These are phyloP conservation scores for Pyxicephalus adspersus DNA, from an alignment of 2,113 vertebrate species.

Conservation along the genomic window DNA sequence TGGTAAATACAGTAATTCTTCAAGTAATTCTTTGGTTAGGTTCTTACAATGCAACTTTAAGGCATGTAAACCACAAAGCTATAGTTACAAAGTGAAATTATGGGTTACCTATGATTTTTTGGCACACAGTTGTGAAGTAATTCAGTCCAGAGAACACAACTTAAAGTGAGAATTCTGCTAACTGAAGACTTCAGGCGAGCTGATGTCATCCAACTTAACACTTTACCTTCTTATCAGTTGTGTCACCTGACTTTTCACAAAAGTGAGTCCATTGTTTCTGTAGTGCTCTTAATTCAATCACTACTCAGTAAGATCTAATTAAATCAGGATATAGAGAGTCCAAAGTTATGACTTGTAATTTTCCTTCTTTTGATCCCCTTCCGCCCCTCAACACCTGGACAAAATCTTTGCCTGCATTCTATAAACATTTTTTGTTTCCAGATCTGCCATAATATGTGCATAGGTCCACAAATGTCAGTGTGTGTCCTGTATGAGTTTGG, in stretches of 20 bases:
- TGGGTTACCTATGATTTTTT: conserved; percentile 5
- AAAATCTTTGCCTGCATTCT: background rate
- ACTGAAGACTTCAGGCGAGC: background rate
- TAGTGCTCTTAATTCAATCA: background rate
- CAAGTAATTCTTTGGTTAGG: conserved; percentile 28
- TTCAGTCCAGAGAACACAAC: background rate
- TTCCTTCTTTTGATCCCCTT: background rate
- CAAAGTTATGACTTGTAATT: background rate
- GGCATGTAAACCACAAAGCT: conserved; percentile 8
- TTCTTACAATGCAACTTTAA: conserved; percentile 15
- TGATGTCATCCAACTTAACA: conserved; percentile 15
- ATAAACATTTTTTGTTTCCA: conserved; percentile 1
- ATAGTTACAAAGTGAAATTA: conserved; percentile 27
- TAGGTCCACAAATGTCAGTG: background rate
- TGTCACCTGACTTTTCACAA: background rate
- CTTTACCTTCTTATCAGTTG: background rate
- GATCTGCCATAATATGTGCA: background rate
- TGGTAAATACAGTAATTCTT: conserved; percentile 5
- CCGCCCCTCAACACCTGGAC: background rate
- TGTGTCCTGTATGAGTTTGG: background rate
- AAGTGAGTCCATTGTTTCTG: background rate
- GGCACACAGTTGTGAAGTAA: conserved; percentile 17
- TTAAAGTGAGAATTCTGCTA: background rate
- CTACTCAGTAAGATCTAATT: background rate
- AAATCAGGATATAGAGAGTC: background rate